Conservation (phyloP, 2,797 vertebrate genomes). For the Pteropus rufus region DNA sequence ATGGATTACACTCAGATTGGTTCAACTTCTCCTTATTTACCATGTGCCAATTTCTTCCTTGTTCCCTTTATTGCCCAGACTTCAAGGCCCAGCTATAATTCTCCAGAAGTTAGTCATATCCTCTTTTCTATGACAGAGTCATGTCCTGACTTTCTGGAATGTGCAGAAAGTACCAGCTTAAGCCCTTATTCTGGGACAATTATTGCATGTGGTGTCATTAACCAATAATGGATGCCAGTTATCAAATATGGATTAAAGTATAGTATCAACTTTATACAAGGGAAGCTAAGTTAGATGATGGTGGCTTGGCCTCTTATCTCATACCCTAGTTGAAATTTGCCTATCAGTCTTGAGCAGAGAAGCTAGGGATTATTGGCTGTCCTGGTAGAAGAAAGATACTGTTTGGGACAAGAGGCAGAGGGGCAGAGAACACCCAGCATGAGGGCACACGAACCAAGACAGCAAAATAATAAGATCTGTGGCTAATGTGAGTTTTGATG, state of each 20-base stretch:
- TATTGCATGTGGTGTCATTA: neutral
- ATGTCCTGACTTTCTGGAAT: neutral
- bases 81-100: neutral
- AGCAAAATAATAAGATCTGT: neutral
- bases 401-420: neutral
- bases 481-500: neutral
- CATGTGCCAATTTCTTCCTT: neutral
- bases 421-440: neutral
- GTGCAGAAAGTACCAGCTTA: neutral
- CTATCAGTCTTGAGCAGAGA: neutral
- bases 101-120: neutral
- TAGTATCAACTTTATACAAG: neutral
- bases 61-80: neutral
- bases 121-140: neutral
- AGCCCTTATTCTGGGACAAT: neutral
- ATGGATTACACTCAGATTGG: neutral
- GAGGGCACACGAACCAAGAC: neutral
- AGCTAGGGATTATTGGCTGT: neutral
- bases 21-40: neutral
- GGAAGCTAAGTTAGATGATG: neutral
- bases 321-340: neutral
- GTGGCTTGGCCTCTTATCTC: neutral
- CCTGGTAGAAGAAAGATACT: neutral
- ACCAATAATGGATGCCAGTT: neutral
- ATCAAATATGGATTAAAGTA: neutral